phyloP scores from a whole-genome alignment of 23 tunicate genomes.

The Botrylloides violaceus region DNA sequence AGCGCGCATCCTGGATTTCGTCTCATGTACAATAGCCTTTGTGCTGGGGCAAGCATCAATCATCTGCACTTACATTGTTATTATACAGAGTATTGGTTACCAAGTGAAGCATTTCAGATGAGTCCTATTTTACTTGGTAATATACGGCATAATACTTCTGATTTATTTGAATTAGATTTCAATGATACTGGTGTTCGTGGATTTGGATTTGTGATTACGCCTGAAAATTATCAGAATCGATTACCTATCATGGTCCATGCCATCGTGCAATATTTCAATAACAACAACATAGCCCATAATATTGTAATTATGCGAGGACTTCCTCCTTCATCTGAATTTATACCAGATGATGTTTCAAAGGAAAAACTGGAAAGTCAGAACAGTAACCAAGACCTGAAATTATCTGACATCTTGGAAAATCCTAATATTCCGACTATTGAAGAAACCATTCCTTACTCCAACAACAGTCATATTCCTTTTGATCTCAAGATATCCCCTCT shows the following conservation, averaged over 20 bases:
- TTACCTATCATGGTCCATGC: conserved; percentile 3
- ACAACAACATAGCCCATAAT: conserved; percentile 17
- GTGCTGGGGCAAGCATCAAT: conserved; percentile 27
- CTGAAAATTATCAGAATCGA: neutral
- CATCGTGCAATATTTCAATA: conserved; percentile 3
- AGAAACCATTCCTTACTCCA: neutral
- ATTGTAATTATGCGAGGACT: conserved; percentile 24
- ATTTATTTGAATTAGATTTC: conserved; percentile 6
- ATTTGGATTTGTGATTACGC: conserved; percentile 18
- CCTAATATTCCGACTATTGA: conserved; percentile 9
- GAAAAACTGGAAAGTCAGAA: neutral
- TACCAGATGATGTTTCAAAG: neutral
- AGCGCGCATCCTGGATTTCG: conserved; percentile 25
- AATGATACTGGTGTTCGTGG: conserved; percentile 15
- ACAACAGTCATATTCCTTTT: neutral
- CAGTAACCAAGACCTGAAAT: neutral
- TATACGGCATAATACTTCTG: neutral
- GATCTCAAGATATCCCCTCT: neutral
- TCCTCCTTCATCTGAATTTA: neutral
- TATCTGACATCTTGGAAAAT: neutral
- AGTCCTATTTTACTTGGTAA: neutral
- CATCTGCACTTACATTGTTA: conserved; percentile 25
- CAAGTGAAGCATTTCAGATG: conserved; percentile 19
- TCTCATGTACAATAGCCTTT: conserved; percentile 22
- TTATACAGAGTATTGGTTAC: conserved; percentile 25